A percentile compares a stretch with the other conserved stretches of the same genome.
phyloP scores from a whole-genome alignment of 1,140 invertebrate genomes.

The Chrysoperla carnea region DNA sequence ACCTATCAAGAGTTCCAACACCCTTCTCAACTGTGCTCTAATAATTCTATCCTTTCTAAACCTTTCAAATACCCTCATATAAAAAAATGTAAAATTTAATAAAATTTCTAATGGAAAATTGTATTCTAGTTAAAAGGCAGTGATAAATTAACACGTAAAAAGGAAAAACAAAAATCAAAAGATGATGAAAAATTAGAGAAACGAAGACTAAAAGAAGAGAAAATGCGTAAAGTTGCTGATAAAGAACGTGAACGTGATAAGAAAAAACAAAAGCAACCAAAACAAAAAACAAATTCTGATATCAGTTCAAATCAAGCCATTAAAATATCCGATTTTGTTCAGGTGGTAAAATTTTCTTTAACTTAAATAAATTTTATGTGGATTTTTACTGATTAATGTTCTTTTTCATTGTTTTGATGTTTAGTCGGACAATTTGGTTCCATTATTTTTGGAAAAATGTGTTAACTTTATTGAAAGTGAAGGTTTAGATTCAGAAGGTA shows the following conservation, averaged over 20 bases:
- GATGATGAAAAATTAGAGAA: slow-evolving; percentile 65
- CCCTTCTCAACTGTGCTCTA: too few relatives aligned
- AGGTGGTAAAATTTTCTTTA: slow-evolving; percentile 5
- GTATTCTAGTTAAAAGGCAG: slow-evolving; percentile 1
- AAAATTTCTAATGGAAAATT: too few relatives aligned
- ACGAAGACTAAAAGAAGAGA: slow-evolving; percentile 51
- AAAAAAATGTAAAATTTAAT: too few relatives aligned
- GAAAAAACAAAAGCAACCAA: slow-evolving; percentile 49
- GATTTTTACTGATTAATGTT: neutral
- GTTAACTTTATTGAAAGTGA: slow-evolving; percentile 89
- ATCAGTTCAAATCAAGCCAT: slow-evolving; percentile 9
- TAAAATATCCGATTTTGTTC: slow-evolving; percentile 27
- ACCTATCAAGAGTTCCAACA: too few relatives aligned
- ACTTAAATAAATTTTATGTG: neutral
- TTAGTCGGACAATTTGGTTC: slow-evolving; percentile 66
- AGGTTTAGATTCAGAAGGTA: slow-evolving; percentile 85
- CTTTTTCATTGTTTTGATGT: slow-evolving; percentile 18
- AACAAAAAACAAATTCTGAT: slow-evolving; percentile 31
- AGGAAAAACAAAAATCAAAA: slow-evolving; percentile 55
- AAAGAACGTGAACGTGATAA: slow-evolving; percentile 55
- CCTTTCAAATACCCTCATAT: too few relatives aligned
- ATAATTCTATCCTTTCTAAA: too few relatives aligned
- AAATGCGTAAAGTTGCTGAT: slow-evolving; percentile 47
- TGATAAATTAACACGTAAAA: slow-evolving; percentile 42
- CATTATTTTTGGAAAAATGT: slow-evolving; percentile 87